Evolutionary conservation across 2,888 invertebrate genomes (phyloP).

Genomic region (Pheosia gnoma): DNA sequence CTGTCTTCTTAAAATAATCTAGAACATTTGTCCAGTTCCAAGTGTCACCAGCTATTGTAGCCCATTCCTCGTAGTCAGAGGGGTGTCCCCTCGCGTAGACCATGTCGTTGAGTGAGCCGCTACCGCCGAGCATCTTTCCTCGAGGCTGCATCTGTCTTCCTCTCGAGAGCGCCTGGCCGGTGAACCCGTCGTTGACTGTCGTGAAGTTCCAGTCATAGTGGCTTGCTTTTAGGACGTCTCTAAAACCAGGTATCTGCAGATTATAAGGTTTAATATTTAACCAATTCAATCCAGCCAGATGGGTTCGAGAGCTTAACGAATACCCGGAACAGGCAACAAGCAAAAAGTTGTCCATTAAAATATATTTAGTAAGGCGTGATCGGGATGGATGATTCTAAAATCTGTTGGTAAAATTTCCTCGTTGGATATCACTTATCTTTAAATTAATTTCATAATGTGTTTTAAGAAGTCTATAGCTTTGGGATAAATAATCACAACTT

Average conservation of each 20-base stretch:
- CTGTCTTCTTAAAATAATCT: constrained; percentile 67
- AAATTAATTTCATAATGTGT: no score
- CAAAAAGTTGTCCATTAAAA: background rate
- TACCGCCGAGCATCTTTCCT: constrained; percentile 70
- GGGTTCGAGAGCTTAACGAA: no score
- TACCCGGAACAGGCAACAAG: background rate
- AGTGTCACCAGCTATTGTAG: constrained; percentile 43
- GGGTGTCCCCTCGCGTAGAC: constrained; percentile 71
- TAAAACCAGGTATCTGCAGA: constrained; percentile 64
- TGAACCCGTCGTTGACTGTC: constrained; percentile 50
- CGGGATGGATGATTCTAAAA: no score
- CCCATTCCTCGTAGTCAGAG: constrained; percentile 70
- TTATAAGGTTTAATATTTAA: background rate
- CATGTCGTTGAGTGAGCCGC: constrained; percentile 71
- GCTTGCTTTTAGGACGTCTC: constrained; percentile 47
- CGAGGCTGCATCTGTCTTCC: constrained; percentile 65
- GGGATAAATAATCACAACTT: constrained; percentile 26
- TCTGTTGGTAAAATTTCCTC: no score
- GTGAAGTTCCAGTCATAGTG: constrained; percentile 73
- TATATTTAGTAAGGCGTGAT: no score
- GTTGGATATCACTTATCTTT: no score
- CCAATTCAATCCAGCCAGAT: no score
- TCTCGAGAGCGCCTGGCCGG: constrained; percentile 58
- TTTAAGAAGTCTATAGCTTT: no score
- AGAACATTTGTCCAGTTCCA: constrained; percentile 69